phyloP scores from a whole-genome alignment of 2,888 invertebrate genomes.

The Apodemia zela region DNA sequence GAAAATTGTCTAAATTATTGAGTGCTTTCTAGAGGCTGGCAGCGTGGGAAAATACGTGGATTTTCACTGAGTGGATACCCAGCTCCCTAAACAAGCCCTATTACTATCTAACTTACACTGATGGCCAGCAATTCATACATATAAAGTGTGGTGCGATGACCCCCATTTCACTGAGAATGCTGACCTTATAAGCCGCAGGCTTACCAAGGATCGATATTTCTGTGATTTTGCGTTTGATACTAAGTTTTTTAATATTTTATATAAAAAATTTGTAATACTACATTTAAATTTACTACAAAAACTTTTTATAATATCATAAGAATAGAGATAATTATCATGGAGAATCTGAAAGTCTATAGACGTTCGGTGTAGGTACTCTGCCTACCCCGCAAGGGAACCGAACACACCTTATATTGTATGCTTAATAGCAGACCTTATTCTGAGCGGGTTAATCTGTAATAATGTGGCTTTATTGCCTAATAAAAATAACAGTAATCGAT shows the following conservation, averaged over 20 bases:
- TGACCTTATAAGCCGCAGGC: constrained; percentile 2
- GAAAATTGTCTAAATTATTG: constrained; percentile 79
- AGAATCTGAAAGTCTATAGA: too few relatives aligned
- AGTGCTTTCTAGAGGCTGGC: constrained; percentile 58
- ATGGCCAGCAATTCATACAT: constrained; percentile 12
- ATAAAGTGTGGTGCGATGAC: constrained; percentile 11
- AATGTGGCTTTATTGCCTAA: too few relatives aligned
- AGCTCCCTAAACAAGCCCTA: constrained; percentile 23
- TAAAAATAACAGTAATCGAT: too few relatives aligned
- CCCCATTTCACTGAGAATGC: constrained; percentile 1
- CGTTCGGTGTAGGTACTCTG: too few relatives aligned
- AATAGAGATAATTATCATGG: too few relatives aligned
- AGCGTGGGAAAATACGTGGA: constrained; percentile 69
- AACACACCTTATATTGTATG: too few relatives aligned
- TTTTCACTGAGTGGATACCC: constrained; percentile 10
- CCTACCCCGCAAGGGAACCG: too few relatives aligned
- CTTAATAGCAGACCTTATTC: too few relatives aligned
- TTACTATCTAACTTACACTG: constrained; percentile 14
- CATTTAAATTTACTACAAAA: too few relatives aligned
- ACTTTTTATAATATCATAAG: too few relatives aligned
- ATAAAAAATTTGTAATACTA: too few relatives aligned
- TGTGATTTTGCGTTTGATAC: not conserved
- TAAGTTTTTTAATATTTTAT: not conserved
- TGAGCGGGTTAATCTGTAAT: too few relatives aligned
- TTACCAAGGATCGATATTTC: not conserved